Percentiles rank a stretch among this genome's conserved stretches.
These are phyloP conservation scores for Leptinotarsa defecta DNA, from an alignment of 1,140 invertebrate species.

Conservation along the genomic window DNA sequence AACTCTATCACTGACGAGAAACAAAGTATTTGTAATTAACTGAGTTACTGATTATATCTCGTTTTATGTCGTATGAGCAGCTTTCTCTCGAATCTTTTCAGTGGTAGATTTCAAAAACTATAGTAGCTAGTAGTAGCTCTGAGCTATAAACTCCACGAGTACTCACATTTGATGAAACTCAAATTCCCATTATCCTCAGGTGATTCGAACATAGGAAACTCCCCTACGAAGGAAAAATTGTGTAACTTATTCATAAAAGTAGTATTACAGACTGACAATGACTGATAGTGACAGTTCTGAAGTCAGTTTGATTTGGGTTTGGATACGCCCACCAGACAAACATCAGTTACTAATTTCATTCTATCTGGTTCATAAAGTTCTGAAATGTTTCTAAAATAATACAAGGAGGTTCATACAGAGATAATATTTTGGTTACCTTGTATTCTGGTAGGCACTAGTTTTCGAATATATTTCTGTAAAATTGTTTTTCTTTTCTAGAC, in stretches of 20 bases:
- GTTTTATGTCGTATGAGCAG: neutral
- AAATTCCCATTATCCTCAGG: constrained; percentile 2
- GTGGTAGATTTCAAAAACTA: neutral
- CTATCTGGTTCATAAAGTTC: neutral
- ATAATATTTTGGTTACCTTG: too few species aligned
- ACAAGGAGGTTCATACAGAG: neutral
- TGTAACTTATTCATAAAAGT: constrained; percentile 26
- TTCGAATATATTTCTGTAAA: too few species aligned
- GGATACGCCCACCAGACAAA: neutral
- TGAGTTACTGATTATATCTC: neutral
- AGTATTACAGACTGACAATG: neutral
- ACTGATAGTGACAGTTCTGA: neutral
- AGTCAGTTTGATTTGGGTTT: too few species aligned
- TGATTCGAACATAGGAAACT: constrained; percentile 27
- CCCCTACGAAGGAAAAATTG: constrained; percentile 29
- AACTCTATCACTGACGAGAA: neutral
- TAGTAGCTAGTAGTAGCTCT: neutral
- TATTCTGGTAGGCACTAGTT: too few species aligned
- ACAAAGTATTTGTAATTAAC: neutral
- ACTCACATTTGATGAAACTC: constrained; percentile 9
- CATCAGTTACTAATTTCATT: neutral
- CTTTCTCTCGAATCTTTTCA: neutral
- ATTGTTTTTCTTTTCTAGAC: too few species aligned
- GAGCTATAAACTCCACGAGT: neutral
- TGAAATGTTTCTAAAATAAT: neutral